These are phyloP conservation scores for Ferdinandea cuprea DNA, from an alignment of 2,888 invertebrate species.

Conservation along the genomic window DNA sequence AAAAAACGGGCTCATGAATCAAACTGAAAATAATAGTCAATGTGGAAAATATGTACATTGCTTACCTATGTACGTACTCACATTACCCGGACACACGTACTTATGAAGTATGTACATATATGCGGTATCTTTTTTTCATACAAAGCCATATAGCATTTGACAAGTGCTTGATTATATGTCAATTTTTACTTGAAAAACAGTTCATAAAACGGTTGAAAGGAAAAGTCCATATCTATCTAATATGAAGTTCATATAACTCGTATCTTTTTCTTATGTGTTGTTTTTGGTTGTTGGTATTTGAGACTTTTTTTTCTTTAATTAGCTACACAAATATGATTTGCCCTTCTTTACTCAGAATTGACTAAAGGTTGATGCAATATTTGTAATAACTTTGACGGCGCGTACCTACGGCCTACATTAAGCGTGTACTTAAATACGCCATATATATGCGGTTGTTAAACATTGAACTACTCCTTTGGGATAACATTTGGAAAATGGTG, in stretches of 20 bases:
- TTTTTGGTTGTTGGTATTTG: too few relatives aligned
- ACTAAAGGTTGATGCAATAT: conserved; percentile 23
- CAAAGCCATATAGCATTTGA: conserved; percentile 5
- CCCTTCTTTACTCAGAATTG: too few relatives aligned
- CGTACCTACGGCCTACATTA: not conserved
- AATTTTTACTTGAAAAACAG: conserved; percentile 5
- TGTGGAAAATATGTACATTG: not conserved
- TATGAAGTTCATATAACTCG: too few relatives aligned
- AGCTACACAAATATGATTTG: too few relatives aligned
- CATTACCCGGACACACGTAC: too few relatives aligned
- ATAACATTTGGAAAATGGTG: conserved; percentile 12
- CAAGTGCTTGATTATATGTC: conserved; percentile 30
- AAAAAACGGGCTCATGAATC: conserved; percentile 59
- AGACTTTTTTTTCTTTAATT: too few relatives aligned
- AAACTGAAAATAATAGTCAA: conserved; percentile 45
- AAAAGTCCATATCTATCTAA: conserved; percentile 25
- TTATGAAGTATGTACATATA: too few relatives aligned
- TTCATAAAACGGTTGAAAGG: conserved; percentile 3
- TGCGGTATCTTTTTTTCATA: too few relatives aligned
- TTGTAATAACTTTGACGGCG: not conserved
- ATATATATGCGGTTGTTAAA: not conserved
- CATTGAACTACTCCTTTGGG: conserved; percentile 39
- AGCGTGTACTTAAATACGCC: not conserved
- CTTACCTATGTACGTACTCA: too few relatives aligned
- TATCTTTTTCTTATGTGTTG: too few relatives aligned